Base-by-base conservation (phyloP, 2,797 vertebrate genomes). In the Nannoperca australis region DNA sequence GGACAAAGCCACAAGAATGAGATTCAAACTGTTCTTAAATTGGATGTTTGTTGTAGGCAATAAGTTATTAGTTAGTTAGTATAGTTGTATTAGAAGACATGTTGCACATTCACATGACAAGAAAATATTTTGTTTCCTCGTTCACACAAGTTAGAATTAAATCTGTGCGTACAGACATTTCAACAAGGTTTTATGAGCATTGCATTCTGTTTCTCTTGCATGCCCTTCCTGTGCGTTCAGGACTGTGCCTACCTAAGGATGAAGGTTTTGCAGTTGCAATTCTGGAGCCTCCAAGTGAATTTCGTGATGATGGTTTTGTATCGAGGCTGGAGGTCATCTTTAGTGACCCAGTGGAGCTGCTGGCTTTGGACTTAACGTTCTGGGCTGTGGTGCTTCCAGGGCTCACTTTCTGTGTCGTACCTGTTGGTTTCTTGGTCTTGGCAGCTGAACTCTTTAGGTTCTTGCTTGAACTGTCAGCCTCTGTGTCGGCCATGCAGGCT, bases 401-500 rank as follows among this genome's bases (percentile, higher is more conserved):
- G 0, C 4, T 77, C 11, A 0, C 77, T 73, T 67, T 91, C 86
- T 27, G 93, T 3, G 63, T 74, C 0, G 50, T 47, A 18, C 79
- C 78, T 1, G 74, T 1, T 0, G 85, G 0, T 15, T 90, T 96
- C 89, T 95, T 96, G 65, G 83, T 67, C 24, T 90, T 96, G 22
- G 73, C 15, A 5, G 76, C 53, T 0, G 87, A 84, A 20, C 81
- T 89, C 73, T 89, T 95, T n/a, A 60, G 64, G 12, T 58, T 73
- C 44, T 83, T 94, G 65, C 54, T 30, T 0, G 88, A 86, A 9
- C 78, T 60, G 17, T 97, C 90, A 2, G 90, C 76, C 59, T 97
- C 97, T 0, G 96, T 86, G 84, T 99, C 97, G 0, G 96, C 95
- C 97, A 97, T 98, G 90, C 97, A 98, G 79, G 97, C 94, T 1